These are phyloP conservation scores for Scelioninae gen. 2 DNA, from an alignment of 2,888 invertebrate species.

Conservation along the genomic window DNA sequence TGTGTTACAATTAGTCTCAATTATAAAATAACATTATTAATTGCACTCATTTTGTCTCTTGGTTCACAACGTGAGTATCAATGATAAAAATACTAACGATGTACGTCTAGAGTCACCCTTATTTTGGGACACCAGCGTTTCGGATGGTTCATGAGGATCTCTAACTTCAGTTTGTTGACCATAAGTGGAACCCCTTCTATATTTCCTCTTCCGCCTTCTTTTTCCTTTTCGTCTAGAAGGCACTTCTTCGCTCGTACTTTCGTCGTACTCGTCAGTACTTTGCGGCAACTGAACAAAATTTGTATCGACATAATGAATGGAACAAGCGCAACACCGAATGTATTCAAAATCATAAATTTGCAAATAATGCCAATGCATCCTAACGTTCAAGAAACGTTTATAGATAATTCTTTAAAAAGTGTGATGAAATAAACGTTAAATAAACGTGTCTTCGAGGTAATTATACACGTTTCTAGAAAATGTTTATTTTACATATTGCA, in stretches of 20 bases:
- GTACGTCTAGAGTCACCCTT: constrained; percentile 74
- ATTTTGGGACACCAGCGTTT: constrained; percentile 79
- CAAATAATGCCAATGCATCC: background rate
- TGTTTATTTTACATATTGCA: too few relatives aligned
- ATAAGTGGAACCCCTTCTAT: constrained; percentile 70
- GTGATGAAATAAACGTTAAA: too few relatives aligned
- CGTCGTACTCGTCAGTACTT: constrained; percentile 61
- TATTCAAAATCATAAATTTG: constrained; percentile 2
- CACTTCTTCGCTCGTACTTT: constrained; percentile 61
- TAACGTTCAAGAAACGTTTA: too few relatives aligned
- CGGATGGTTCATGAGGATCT: constrained; percentile 79
- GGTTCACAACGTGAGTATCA: background rate
- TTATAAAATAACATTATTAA: too few relatives aligned
- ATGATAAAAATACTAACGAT: constrained; percentile 64
- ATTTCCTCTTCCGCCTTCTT: constrained; percentile 69
- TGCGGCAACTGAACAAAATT: constrained; percentile 41
- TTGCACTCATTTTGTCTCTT: background rate
- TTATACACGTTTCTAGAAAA: too few relatives aligned
- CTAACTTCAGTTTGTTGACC: constrained; percentile 75
- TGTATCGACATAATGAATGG: too few relatives aligned
- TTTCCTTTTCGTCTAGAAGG: constrained; percentile 69
- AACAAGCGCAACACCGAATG: too few relatives aligned
- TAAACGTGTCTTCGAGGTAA: too few relatives aligned
- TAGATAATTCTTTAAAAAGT: too few relatives aligned
- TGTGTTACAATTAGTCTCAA: too few relatives aligned